These are phyloP conservation scores for Epirrita christyi DNA, from an alignment of 2,888 invertebrate species.

Conservation along the genomic window DNA sequence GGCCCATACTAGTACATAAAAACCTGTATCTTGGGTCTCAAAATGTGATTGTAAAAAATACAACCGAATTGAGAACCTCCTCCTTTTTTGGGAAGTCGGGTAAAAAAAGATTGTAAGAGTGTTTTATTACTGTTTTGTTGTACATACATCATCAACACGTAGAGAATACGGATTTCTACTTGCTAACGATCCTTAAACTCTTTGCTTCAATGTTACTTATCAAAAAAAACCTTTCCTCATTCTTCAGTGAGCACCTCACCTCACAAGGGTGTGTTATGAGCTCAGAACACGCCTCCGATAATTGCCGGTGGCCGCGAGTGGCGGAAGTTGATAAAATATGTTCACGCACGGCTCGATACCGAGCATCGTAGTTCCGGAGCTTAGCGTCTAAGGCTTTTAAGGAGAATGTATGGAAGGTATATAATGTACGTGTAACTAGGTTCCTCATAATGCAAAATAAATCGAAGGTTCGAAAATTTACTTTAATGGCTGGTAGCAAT, in stretches of 20 bases:
- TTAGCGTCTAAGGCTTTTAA: constrained; percentile 39
- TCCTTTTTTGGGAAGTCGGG: too few species aligned
- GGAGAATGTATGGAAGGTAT: constrained; percentile 34
- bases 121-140: too few species aligned
- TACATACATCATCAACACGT: too few species aligned
- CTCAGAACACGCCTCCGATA: constrained; percentile 72
- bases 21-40: too few species aligned
- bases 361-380: constrained; percentile 58
- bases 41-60: too few species aligned
- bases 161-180: too few species aligned
- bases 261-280: constrained; percentile 60
- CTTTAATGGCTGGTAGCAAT: too few species aligned
- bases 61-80: too few species aligned
- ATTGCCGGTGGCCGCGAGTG: constrained; percentile 64
- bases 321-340: constrained; percentile 79
- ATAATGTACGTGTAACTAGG: constrained; percentile 21
- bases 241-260: constrained; percentile 25
- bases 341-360: constrained; percentile 78
- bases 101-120: too few species aligned
- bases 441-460: constrained; percentile 22
- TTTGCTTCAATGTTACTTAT: too few species aligned
- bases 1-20: too few species aligned
- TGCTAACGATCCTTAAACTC: too few species aligned
- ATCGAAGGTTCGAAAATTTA: constrained; percentile 7
- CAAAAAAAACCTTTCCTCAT: constrained; percentile 16